These are phyloP conservation scores for Grallaria varia DNA, from an alignment of 2,113 vertebrate genomes.

Conservation along the genomic window DNA sequence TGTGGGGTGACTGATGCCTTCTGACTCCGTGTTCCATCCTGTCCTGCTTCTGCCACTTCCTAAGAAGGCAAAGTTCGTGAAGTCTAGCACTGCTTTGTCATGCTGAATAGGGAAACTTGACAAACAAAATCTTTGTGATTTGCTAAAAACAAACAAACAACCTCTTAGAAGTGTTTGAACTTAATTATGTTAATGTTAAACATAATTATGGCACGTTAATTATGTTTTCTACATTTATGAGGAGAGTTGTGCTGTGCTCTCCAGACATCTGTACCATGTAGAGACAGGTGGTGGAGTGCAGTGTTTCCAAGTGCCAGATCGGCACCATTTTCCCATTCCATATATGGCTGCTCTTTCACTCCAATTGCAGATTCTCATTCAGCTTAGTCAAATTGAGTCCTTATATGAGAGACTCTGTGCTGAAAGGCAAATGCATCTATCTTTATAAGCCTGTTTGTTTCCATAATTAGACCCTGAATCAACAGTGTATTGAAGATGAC, in stretches of 20 bases:
- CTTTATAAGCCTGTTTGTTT: slow-evolving; percentile 52
- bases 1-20: background rate
- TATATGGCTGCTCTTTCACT: slow-evolving; percentile 1
- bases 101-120: background rate
- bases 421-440: slow-evolving; percentile 37
- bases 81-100: background rate
- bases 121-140: background rate
- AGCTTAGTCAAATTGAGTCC: background rate
- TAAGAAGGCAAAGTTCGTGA: background rate
- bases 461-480: slow-evolving; percentile 39
- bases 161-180: background rate
- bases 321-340: background rate
- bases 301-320: background rate
- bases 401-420: background rate
- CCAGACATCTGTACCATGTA: background rate
- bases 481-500: slow-evolving; percentile 45
- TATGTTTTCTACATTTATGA: background rate
- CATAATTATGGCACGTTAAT: background rate
- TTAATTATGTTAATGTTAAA: slow-evolving; percentile 25
- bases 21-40: background rate
- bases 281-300: background rate
- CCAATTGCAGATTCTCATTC: background rate
- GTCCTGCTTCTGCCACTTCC: background rate
- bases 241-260: background rate
- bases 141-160: background rate